Evolutionary conservation across 2,797 vertebrate species (phyloP), one percentile per base, ranked within the genome.

Genomic region (Rhyacichthys aspro): DNA sequence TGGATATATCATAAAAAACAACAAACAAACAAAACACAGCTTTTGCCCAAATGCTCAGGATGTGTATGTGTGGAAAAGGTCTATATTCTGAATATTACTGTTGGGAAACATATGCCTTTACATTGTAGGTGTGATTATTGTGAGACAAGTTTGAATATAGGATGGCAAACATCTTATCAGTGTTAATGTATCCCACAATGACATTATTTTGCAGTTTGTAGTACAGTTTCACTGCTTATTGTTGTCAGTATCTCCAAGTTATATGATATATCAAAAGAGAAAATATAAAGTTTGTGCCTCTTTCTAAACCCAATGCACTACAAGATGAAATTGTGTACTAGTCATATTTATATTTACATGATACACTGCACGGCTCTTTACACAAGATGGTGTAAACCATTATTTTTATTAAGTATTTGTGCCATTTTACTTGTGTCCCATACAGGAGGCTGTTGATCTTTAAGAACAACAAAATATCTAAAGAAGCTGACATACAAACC

Each of bases 91-190:
- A 32, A 17, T 16, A 16, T 28, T 2, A 19, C 19, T 58, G 66
- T n/a, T 17, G 23, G 18, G 28, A 11, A 73, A 36, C 43, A 15
- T 57, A 58, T 79, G 14, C 43, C 43, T 70, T 74, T 33, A 32
- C 1, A 16, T 68, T 56, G 55, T 17, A 57, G 81, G 77, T 78
- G 81, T 79, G 79, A 84, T 81, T 64, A 46, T 66, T 57, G 70
- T 79, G 82, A 78, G 76, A 82, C 48, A 17, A 85, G 82, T 89
- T 85, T 87, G 59, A 87, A 74, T 77, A 65, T 67, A 64, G 38
- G 59, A 67, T 65, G 60, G 17, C 37, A 67, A 72, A 74, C 19
- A 41, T 82, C 49, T 71, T 58, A 49, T 70, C 80, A 80, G 74
- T 62, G 67, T 87, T 81, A 59, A 74, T 70, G 41, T 81, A 65